Percentiles rank a stretch among this genome's conserved stretches.
These are phyloP conservation scores for Erebia epiphron DNA, from an alignment of 2,888 invertebrate species.

Conservation along the genomic window DNA sequence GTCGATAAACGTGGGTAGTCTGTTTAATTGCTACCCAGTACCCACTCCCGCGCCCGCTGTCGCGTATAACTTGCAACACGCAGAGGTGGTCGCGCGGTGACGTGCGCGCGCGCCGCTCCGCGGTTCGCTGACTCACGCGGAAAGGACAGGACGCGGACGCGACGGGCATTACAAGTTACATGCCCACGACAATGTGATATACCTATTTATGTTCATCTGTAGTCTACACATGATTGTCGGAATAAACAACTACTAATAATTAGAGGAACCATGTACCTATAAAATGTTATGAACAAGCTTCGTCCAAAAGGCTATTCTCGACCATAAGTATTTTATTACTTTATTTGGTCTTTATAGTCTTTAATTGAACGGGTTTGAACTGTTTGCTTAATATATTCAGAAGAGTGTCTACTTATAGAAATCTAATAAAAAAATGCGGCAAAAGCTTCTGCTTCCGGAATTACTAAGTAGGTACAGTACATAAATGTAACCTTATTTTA, in stretches of 20 bases:
- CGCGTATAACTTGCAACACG: not conserved
- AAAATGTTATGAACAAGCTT: not conserved
- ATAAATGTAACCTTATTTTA: conserved; percentile 30
- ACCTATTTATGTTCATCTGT: not conserved
- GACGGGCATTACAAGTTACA: conserved; percentile 36
- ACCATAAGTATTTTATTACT: too few species aligned
- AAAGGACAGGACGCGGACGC: conserved; percentile 45
- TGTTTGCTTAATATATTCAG: too few species aligned
- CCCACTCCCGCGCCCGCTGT: too few species aligned
- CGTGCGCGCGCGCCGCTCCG: conserved; percentile 41
- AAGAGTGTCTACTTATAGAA: too few species aligned
- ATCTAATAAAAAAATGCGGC: too few species aligned
- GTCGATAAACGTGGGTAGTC: too few species aligned
- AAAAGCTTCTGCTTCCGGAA: not conserved
- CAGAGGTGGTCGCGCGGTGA: conserved; percentile 34
- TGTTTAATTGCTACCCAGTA: too few species aligned
- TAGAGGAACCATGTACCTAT: not conserved
- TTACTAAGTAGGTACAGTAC: conserved; percentile 1
- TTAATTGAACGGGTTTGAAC: too few species aligned
- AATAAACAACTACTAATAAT: conserved; percentile 9
- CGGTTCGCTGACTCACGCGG: conserved; percentile 48
- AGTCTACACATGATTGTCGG: not conserved
- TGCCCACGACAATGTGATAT: conserved; percentile 8
- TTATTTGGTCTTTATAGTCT: too few species aligned
- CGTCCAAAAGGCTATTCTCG: not conserved